Base-by-base conservation (phyloP, 92 coral and sea anemone genomes). In the Heliopora coerulea region DNA sequence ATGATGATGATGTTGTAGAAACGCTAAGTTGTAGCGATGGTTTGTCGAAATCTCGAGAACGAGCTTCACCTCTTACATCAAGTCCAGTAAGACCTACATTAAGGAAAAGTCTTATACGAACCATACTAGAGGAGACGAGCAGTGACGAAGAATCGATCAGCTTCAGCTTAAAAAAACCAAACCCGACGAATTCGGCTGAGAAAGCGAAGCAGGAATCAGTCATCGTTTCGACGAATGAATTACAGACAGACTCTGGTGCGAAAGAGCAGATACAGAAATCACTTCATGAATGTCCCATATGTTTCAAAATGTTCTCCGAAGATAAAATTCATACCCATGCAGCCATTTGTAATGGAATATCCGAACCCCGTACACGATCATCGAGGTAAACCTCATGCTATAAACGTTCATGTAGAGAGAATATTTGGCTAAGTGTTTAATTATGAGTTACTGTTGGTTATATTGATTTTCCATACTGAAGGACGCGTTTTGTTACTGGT, bases 251-350 rank as follows among this genome's bases (percentile, higher is more conserved):
- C n/a, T 8, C 52, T 17, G 5, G 4, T 6, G 58, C 6, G 26
- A 50, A 6, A 17, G 20, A 7, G 6, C 9, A 50, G 4, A 50
- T 6, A 23, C 6, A 17, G 7, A 6, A 50, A 15, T 3, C 52
- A 21, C 14, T 29, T 20, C n/a, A 48, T 17, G 77, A 70, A 35
- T 70, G 77, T 54, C 77, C 77, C 0, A 70, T 70, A 63, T 70
- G 77, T 54, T 70, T 35, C 26, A 70, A 70, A 23, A n/a, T 49
- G 30, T 70, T 70, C 37, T 31, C 77, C 8, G 15, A 31, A 28
- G 50, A 54, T 37, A 50, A 0, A 41, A 70, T 70, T 23, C n/a
- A 70, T n/a, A 35, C 23, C 13, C 77, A 70, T 15, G 77, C 77
- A 1, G 35, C 39, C 27, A 23, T 18, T 49, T 70, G 77, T 23